phyloP scores from a whole-genome alignment of 2,113 vertebrate species.

The Pseudopipra pipra region DNA sequence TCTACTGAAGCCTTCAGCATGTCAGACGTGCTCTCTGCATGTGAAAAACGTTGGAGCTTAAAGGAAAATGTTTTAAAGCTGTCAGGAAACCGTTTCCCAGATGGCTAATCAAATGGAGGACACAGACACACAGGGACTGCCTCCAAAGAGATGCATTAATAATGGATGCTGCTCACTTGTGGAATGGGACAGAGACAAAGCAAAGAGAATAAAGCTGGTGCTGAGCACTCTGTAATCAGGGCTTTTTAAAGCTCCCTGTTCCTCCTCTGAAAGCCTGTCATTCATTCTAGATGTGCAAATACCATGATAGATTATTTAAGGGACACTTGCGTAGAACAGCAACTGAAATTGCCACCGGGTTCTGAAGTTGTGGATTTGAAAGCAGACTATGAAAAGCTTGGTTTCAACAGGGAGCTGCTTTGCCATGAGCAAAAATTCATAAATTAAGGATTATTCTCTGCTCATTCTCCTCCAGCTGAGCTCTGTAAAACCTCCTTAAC shows the following conservation, averaged over 20 bases:
- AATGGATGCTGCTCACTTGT: neutral
- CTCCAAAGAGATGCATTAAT: neutral
- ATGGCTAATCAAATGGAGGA: neutral
- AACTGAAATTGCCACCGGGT: neutral
- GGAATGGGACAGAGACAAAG: neutral
- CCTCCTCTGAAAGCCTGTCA: neutral
- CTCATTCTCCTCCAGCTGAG: neutral
- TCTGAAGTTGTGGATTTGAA: neutral
- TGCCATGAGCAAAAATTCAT: neutral
- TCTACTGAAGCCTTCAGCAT: neutral
- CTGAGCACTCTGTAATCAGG: neutral
- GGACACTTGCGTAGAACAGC: neutral
- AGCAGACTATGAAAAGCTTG: neutral
- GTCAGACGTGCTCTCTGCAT: neutral
- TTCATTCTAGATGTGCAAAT: neutral
- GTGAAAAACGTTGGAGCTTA: neutral
- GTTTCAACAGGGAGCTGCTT: neutral
- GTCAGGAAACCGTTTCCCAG: constrained; percentile 14
- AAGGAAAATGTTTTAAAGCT: constrained; percentile 9
- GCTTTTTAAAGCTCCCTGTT: neutral
- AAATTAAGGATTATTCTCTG: neutral
- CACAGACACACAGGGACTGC: neutral
- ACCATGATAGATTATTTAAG: neutral
- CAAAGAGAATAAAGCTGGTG: neutral
- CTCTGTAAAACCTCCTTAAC: neutral